Conservation (phyloP, 2,888 invertebrate genomes). For the Mamestra brassicae region DNA sequence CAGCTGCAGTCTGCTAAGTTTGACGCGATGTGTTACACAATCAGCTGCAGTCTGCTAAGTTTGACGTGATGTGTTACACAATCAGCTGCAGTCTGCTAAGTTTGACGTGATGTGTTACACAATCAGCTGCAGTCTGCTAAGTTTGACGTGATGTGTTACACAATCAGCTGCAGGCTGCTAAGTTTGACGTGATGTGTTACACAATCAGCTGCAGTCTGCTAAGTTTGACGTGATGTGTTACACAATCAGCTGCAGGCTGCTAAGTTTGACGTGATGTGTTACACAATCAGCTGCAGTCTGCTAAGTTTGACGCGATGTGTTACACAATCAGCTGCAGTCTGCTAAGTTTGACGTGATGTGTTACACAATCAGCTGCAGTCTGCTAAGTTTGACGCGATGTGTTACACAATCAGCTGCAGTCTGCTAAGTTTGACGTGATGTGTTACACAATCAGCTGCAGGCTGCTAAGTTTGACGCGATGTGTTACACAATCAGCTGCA, state of each 20-base stretch:
- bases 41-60: constrained; percentile 27
- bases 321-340: constrained; percentile 20
- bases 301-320: constrained; percentile 13
- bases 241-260: constrained; percentile 18
- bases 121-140: constrained; percentile 17
- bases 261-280: background rate
- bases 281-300: constrained; percentile 22
- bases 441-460: constrained; percentile 9
- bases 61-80: constrained; percentile 7
- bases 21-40: constrained; percentile 1
- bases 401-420: constrained; percentile 13
- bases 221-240: constrained; percentile 15
- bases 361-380: constrained; percentile 15
- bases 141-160: background rate
- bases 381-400: background rate
- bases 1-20: constrained; percentile 13
- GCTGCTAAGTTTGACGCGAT: constrained; percentile 23
- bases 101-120: constrained; percentile 12
- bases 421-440: constrained; percentile 23
- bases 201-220: constrained; percentile 21
- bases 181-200: constrained; percentile 15
- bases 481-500: constrained; percentile 7
- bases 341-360: constrained; percentile 16
- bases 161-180: constrained; percentile 18
- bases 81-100: constrained; percentile 21